Conservation (phyloP, 1,140 invertebrate genomes). For the Ooceraea biroi region DNA sequence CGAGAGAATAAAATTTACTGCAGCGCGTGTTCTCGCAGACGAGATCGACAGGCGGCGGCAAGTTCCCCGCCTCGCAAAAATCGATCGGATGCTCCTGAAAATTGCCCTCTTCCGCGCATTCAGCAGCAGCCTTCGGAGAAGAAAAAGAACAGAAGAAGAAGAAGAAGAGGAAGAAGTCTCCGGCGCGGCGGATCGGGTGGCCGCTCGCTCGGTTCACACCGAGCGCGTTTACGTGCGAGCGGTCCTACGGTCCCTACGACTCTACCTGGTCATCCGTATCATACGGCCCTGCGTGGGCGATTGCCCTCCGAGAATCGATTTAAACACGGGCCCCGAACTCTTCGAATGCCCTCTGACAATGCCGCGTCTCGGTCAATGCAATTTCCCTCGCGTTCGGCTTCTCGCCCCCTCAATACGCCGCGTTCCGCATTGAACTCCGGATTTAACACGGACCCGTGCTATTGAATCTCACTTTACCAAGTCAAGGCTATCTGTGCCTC, state of each 20-base stretch:
- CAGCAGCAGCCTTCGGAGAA: slow-evolving; percentile 46
- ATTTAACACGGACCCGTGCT: slow-evolving; percentile 62
- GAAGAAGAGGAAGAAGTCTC: background rate
- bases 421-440: slow-evolving; percentile 73
- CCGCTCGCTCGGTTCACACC: slow-evolving; percentile 26
- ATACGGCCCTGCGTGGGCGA: slow-evolving; percentile 62
- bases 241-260: no score
- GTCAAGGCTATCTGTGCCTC: slow-evolving; percentile 26
- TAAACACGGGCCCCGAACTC: slow-evolving; percentile 43
- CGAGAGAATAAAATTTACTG: slow-evolving; percentile 17
- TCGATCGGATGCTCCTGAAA: slow-evolving; percentile 32
- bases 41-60: slow-evolving; percentile 4
- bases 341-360: slow-evolving; percentile 54
- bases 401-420: slow-evolving; percentile 73
- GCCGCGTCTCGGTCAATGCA: slow-evolving; percentile 48
- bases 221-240: slow-evolving; percentile 29
- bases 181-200: background rate
- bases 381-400: slow-evolving; percentile 53
- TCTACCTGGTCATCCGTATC: slow-evolving; percentile 43
- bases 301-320: slow-evolving; percentile 62
- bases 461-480: slow-evolving; percentile 41
- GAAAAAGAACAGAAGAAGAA: slow-evolving; percentile 42
- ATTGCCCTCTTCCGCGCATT: slow-evolving; percentile 62
- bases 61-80: slow-evolving; percentile 7
- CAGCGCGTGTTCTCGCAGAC: slow-evolving; percentile 18